Conservation (phyloP, 2,797 vertebrate species). For the Anguilla pacifica region DNA sequence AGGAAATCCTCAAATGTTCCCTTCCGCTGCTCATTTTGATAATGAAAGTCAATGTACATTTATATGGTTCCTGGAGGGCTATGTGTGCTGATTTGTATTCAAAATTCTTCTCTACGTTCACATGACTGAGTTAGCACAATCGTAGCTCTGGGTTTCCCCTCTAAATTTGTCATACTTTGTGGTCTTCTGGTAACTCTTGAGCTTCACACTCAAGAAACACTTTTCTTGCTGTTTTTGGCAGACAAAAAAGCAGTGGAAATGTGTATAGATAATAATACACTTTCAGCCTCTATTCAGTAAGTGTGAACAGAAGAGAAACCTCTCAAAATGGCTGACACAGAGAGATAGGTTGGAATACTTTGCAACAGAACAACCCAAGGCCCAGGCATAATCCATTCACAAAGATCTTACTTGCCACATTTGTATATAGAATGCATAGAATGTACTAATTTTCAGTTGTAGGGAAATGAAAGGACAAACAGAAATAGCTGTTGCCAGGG, state of each 20-base stretch:
- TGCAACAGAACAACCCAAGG: neutral
- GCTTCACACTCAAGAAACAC: neutral
- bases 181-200: neutral
- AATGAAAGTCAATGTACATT: neutral
- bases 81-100: neutral
- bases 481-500: constrained; percentile 65
- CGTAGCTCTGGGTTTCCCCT: no score
- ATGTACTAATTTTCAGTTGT: neutral
- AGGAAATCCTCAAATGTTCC: neutral
- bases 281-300: neutral
- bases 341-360: neutral
- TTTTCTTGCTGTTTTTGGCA: no score
- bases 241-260: no score
- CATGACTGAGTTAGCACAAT: no score
- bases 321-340: neutral
- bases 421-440: neutral
- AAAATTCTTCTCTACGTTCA: neutral
- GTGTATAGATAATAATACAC: neutral
- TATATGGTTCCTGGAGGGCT: neutral
- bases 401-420: neutral
- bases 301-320: neutral
- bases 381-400: neutral
- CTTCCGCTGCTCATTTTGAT: neutral
- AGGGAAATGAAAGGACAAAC: constrained; percentile 17
- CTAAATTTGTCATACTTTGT: no score